Base-by-base conservation (phyloP, 2,113 vertebrate species). In the Pithys albifrons region DNA sequence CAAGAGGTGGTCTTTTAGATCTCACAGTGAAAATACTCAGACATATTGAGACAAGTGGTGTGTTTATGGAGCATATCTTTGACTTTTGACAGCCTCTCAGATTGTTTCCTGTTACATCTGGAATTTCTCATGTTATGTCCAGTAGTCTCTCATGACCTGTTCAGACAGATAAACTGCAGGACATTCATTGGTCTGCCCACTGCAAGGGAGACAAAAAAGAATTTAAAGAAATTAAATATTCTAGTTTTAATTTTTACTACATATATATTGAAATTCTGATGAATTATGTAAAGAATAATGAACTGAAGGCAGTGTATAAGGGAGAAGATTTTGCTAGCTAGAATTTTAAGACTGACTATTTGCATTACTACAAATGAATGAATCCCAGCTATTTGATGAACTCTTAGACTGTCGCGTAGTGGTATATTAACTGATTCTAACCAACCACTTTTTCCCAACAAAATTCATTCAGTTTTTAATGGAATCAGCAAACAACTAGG, bases 141-240 rank as follows among this genome's bases (percentile, higher is more conserved):
- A 43, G 29, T 23, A 54, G 25, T 39, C 84, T 65, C 28, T 81
- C 17, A 19, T 10, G 4, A 27, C 3, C 6, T 77, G 29, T 15
- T 74, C 27, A 28, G 7, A 59, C 16, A 55, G 6, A 18, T 65
- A 74, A 74, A 59, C 19, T 31, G 49, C 49, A 52, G 41, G 35
- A 6, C 41, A 29, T 3, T n/a, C 22, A 46, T 14, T 43, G 33
- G 22, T 46, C 19, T 66, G 12, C 24, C 57, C 3, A 37, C 12
- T 0, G 0, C 27, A 73, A 69, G 3, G 19, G 5, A 74, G 23
- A 43, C 0, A 0, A 52, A 76, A 80, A 27, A 67, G 27, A 46
- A 61, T 51, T 88, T 57, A 18, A 62, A 48, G 15, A 65, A 48
- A 43, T 1, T 5, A 24, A 35, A 33, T 70, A 65, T 48, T 81